Percentiles rank a stretch among this genome's conserved stretches.
Conservation (phyloP, 2,888 invertebrate genomes). For the Empis livida region DNA sequence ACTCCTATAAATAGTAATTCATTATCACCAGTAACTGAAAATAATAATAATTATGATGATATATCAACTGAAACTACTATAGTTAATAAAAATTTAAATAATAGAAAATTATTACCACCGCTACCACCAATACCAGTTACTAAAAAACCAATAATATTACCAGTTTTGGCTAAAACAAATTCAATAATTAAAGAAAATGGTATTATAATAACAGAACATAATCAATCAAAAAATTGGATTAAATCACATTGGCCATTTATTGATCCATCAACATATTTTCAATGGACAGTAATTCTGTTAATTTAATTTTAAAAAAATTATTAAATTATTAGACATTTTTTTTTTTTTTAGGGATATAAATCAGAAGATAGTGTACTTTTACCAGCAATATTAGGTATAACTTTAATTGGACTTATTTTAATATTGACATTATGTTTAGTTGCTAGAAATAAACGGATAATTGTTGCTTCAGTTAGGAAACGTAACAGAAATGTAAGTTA, state of each 20-base stretch:
- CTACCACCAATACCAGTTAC: constrained; percentile 18
- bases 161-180: constrained; percentile 28
- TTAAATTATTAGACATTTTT: too few species aligned
- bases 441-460: constrained; percentile 36
- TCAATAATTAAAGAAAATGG: constrained; percentile 11
- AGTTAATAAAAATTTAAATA: not conserved
- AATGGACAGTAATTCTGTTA: constrained; percentile 46
- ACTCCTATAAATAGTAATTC: not conserved
- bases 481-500: constrained; percentile 34
- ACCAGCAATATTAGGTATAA: constrained; percentile 38
- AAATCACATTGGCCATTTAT: constrained; percentile 51
- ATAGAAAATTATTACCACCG: not conserved
- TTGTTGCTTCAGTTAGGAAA: constrained; percentile 30
- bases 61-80: not conserved
- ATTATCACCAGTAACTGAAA: constrained; percentile 5
- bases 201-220: not conserved
- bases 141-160: constrained; percentile 41
- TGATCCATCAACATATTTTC: constrained; percentile 50
- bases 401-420: constrained; percentile 40
- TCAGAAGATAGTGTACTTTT: constrained; percentile 46
- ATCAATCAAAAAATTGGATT: constrained; percentile 40
- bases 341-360: constrained; percentile 41
- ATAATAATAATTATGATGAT: not conserved
- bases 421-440: constrained; percentile 41
- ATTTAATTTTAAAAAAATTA: too few species aligned